Conservation (phyloP, 1,140 invertebrate species). For the honey bee (Apis mellifera) region Amel_HAv3.1 CM009942.2:2157001-2157500, state of each 20-base stretch:
- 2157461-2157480: constrained; percentile 20
- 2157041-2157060: too few species aligned
- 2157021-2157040: too few species aligned
- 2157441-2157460: constrained; percentile 9
- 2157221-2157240: too few species aligned
- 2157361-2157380: background rate
- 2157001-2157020: too few species aligned
- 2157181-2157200: background rate
- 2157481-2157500: background rate
- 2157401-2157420: background rate
- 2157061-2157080: too few species aligned
- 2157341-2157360: background rate
- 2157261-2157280: background rate
- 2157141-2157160: too few species aligned
- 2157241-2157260: background rate
- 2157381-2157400: background rate
- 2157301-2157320: background rate
- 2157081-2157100: too few species aligned
- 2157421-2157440: background rate
- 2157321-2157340: background rate
- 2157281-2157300: constrained; percentile 14
- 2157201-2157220: background rate
- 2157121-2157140: too few species aligned
- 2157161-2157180: background rate
- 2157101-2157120: too few species aligned